A percentile compares a stretch with the other conserved stretches of the same genome.
These are phyloP conservation scores for Brachyptera risi DNA, from an alignment of 2,888 invertebrate genomes.

Conservation along the genomic window DNA sequence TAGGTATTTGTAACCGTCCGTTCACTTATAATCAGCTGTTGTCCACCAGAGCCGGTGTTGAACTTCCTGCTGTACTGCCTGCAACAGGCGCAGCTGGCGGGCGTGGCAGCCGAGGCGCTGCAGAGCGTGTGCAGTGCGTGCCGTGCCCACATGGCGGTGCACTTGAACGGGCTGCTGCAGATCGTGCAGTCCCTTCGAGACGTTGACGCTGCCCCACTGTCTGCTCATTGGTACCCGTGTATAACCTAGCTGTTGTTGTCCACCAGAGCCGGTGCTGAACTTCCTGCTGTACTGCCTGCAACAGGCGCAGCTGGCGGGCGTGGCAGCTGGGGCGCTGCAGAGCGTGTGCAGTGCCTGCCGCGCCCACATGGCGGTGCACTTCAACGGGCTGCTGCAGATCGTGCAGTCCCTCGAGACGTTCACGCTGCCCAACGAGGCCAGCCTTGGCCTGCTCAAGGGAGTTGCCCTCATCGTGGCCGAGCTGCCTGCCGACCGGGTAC, in stretches of 20 bases:
- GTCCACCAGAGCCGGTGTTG: conserved; percentile 74
- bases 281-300: conserved; percentile 71
- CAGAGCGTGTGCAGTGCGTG: conserved; percentile 84
- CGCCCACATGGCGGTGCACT: conserved; percentile 70
- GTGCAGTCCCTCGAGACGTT: conserved; percentile 69
- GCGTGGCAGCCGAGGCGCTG: conserved; percentile 77
- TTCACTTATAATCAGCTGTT: background rate
- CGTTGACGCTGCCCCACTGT: conserved; percentile 66
- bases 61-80: conserved; percentile 73
- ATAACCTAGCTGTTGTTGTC: too few relatives aligned
- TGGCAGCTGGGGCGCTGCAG: conserved; percentile 80
- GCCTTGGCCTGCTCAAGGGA: conserved; percentile 69
- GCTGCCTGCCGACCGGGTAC: conserved; percentile 55
- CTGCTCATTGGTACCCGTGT: too few relatives aligned
- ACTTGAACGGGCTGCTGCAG: conserved; percentile 67
- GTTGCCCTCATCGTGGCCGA: conserved; percentile 58
- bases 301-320: conserved; percentile 67
- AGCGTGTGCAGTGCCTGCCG: conserved; percentile 81
- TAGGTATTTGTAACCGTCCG: too few relatives aligned
- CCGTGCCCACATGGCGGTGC: conserved; percentile 69
- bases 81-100: conserved; percentile 67
- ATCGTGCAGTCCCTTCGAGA: conserved; percentile 70
- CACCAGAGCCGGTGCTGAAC: conserved; percentile 71
- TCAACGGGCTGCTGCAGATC: conserved; percentile 66
- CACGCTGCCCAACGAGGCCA: conserved; percentile 68